Evolutionary conservation across 23 tunicate genomes (phyloP).

Genomic region (Trididemnum clinides): DNA sequence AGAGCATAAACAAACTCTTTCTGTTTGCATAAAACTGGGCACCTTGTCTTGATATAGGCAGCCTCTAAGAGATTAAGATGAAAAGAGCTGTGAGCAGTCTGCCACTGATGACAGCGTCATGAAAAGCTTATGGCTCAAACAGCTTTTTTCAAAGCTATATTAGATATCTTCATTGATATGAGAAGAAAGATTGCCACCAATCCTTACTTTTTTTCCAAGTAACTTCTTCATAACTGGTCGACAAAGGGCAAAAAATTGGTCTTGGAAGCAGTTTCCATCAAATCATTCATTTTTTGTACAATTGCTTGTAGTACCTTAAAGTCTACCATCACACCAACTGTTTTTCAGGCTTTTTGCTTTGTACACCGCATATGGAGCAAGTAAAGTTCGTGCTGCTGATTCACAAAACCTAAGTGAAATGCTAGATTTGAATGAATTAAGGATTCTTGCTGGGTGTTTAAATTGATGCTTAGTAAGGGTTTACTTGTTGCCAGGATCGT

Average conservation of each 20-base stretch:
- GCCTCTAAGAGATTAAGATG: too few species aligned
- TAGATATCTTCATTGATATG: conserved; percentile 19
- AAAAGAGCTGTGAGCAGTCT: too few species aligned
- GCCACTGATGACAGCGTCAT: too few species aligned
- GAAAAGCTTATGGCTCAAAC: too few species aligned
- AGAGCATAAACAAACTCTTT: too few species aligned
- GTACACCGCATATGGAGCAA: conserved; percentile 19
- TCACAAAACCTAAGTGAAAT: conserved; percentile 1
- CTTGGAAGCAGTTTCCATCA: conserved; percentile 11
- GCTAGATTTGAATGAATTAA: neutral
- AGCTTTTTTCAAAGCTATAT: too few species aligned
- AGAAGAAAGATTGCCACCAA: conserved; percentile 36
- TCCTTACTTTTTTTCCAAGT: conserved; percentile 22
- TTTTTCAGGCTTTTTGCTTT: conserved; percentile 19
- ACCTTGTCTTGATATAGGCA: too few species aligned
- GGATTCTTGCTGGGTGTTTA: conserved; percentile 24
- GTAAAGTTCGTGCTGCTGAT: conserved; percentile 14
- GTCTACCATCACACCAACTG: conserved; percentile 27
- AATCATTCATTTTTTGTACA: conserved; percentile 28
- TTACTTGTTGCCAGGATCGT: conserved; percentile 38
- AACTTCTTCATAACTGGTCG: conserved; percentile 7
- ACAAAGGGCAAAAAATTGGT: neutral
- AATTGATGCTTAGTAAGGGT: neutral
- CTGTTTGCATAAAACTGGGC: too few species aligned
- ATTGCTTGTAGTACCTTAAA: neutral